Evolutionary conservation across 2,797 vertebrate species (phyloP), one percentile per base, ranked within the genome.

Genomic region (Gastrophryne carolinensis): DNA sequence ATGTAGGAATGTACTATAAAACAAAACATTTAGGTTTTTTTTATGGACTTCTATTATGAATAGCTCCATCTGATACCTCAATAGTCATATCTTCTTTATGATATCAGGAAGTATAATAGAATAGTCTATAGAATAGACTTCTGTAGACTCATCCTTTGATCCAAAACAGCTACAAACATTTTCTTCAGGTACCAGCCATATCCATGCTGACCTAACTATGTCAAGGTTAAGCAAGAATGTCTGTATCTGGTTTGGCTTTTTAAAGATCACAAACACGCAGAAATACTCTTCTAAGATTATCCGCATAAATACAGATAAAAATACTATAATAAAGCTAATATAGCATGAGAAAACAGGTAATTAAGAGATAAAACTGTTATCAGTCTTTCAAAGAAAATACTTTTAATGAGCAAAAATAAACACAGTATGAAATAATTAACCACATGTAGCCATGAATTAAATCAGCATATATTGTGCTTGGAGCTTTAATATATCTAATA

Each of bases 291-390:
- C 30, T 37, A 52, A 63, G 62, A 50, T 37, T 62, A 62, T 5
- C 19, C 49, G 32, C 56, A 23, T 12, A 62, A 49, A 76, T 62
- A 54, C 23, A 69, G 71, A 50, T 47, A 52, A 58, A 66, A 29
- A 44, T 49, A 61, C 44, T 23, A 21, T 44, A 54, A 62, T 70
- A 54, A 63, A 37, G 54, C 27, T 49, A 41, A 21, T 30, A 62
- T 52, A 69, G 52, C 61, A 69, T 75, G 65, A 30, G 60, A 71
- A 12, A 70, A 39, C 27, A 69, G 57, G 49, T 66, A 76, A 76
- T 76, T 76, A 76, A 75, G 69, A 70, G 65, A 76, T 76, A 63
- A 53, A 50, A 76, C 29, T 63, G 47, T 63, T 70, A 69, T 76
- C 57, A 69, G 10, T 12, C 41, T 54, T 60, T 53, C 47, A 39